Percentiles rank a stretch among this genome's conserved stretches.
These are phyloP conservation scores for Cosmorhoe ocellata DNA, from an alignment of 2,888 invertebrate genomes.

Conservation along the genomic window DNA sequence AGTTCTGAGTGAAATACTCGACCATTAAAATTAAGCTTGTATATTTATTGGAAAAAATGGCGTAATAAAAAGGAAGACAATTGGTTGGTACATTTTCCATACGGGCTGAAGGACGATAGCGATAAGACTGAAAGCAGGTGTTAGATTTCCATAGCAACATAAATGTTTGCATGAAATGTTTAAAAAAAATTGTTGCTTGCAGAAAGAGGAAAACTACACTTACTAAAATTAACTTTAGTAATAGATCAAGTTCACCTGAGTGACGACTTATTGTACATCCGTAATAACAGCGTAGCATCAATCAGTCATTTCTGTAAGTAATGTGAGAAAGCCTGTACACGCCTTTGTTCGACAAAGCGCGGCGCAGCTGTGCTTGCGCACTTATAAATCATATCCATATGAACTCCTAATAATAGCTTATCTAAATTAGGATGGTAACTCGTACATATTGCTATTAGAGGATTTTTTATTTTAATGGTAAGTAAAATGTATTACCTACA, in stretches of 20 bases:
- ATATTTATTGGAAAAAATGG: no score
- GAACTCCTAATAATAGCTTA: slow-evolving; percentile 44
- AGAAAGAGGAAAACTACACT: no score
- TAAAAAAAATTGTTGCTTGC: no score
- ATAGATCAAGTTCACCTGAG: background rate
- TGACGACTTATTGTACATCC: slow-evolving; percentile 38
- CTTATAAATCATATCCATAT: slow-evolving; percentile 67
- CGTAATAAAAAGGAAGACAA: no score
- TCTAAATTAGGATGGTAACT: slow-evolving; percentile 58
- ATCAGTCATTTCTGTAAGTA: slow-evolving; percentile 71
- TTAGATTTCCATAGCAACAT: no score
- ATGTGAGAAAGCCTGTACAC: slow-evolving; percentile 63
- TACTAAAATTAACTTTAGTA: no score
- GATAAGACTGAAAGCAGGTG: no score
- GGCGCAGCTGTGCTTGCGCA: slow-evolving; percentile 59
- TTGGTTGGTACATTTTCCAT: no score
- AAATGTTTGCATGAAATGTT: no score
- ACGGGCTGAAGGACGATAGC: no score
- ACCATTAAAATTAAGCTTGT: no score
- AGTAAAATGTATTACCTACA: no score
- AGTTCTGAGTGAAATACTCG: background rate
- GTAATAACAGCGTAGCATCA: slow-evolving; percentile 49
- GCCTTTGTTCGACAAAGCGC: slow-evolving; percentile 47
- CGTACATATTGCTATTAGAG: slow-evolving; percentile 51
- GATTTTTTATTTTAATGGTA: slow-evolving; percentile 16